Evolutionary conservation across 2,888 invertebrate species (phyloP).

Genomic region (Cerastoderma edule): DNA sequence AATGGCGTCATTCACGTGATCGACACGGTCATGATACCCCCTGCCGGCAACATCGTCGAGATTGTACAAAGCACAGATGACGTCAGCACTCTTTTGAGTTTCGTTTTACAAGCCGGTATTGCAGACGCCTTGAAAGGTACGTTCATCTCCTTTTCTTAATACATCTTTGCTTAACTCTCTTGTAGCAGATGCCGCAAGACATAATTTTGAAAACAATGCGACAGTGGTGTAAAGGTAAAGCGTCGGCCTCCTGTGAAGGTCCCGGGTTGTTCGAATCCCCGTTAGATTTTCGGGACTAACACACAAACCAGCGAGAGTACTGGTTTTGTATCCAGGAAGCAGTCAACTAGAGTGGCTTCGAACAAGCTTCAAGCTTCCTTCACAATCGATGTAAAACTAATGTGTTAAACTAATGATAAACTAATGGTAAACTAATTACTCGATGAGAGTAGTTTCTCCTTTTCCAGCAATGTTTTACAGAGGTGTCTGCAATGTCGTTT

Average conservation of each 20-base stretch:
- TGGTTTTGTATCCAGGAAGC: too few relatives aligned
- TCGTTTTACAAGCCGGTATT: slow-evolving; percentile 56
- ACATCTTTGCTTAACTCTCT: background rate
- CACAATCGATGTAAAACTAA: too few relatives aligned
- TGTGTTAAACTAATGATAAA: too few relatives aligned
- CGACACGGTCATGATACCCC: slow-evolving; percentile 67
- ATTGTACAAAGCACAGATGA: slow-evolving; percentile 57
- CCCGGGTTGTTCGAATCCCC: too few relatives aligned
- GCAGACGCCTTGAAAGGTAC: slow-evolving; percentile 56
- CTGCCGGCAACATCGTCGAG: slow-evolving; percentile 63
- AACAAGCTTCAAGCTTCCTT: too few relatives aligned
- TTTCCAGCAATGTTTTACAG: too few relatives aligned
- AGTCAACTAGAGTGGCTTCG: too few relatives aligned
- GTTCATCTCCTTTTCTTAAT: background rate
- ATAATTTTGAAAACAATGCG: too few relatives aligned
- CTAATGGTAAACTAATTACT: too few relatives aligned
- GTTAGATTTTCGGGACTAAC: background rate
- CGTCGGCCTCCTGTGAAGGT: too few relatives aligned
- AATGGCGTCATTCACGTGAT: slow-evolving; percentile 70
- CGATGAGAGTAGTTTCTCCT: too few relatives aligned
- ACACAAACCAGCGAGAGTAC: background rate
- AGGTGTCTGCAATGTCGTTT: background rate
- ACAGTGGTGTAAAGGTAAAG: too few relatives aligned
- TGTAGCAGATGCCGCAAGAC: background rate
- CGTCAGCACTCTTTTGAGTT: slow-evolving; percentile 59